These are phyloP conservation scores for Propithecus coquereli DNA, from an alignment of 2,113 vertebrate genomes.

Conservation along the genomic window DNA sequence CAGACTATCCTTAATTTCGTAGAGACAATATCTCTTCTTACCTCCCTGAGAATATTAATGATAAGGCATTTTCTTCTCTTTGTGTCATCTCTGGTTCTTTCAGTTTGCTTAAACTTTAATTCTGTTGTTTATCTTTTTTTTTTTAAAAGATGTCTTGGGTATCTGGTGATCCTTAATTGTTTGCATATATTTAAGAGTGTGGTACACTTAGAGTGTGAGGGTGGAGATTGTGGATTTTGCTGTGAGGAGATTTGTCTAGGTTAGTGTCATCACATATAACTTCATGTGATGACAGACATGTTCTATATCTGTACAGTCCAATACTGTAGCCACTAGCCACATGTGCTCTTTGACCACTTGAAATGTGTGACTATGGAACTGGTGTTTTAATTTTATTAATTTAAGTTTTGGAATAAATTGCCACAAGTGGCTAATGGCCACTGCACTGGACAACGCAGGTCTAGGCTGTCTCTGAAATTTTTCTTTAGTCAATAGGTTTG, in stretches of 20 bases:
- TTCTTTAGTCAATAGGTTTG: background rate
- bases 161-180: background rate
- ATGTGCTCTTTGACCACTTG: background rate
- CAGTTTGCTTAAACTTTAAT: background rate
- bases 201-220: background rate
- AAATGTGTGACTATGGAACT: background rate
- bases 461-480: background rate
- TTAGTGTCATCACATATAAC: background rate
- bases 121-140: background rate
- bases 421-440: background rate
- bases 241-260: background rate
- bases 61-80: background rate
- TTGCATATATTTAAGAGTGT: background rate
- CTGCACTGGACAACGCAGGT: background rate
- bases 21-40: background rate
- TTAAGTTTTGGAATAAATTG: conserved; percentile 8
- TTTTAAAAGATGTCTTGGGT: background rate
- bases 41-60: background rate
- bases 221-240: background rate
- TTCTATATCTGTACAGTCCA: background rate
- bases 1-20: background rate
- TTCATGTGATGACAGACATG: background rate
- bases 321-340: background rate
- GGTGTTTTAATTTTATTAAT: conserved; percentile 3
- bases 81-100: background rate